Percentiles rank a stretch among this genome's conserved stretches.
Conservation (phyloP, 2,888 invertebrate species). For the Polia nebulosa region DNA sequence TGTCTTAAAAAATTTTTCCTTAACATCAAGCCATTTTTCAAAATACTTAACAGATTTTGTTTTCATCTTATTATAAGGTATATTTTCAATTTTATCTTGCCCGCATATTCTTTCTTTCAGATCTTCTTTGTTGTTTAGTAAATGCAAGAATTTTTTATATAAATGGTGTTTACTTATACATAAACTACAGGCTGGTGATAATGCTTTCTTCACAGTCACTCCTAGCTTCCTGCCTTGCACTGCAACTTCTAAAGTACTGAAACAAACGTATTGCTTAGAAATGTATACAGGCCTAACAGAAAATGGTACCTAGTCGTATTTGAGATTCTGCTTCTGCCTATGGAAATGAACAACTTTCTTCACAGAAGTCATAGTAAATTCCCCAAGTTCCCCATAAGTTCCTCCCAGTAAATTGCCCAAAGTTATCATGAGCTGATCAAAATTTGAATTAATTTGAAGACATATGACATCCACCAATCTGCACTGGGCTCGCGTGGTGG, state of each 20-base stretch:
- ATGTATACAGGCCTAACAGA: no score
- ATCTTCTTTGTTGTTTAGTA: slow-evolving; percentile 77
- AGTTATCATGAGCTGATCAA: no score
- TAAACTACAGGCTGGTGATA: slow-evolving; percentile 83
- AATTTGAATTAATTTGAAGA: no score
- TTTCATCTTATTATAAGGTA: slow-evolving; percentile 85
- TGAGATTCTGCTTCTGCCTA: no score
- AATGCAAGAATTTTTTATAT: slow-evolving; percentile 85
- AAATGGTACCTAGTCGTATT: no score
- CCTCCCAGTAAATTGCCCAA: no score
- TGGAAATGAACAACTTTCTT: no score
- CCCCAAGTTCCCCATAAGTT: no score
- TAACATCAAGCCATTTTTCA: slow-evolving; percentile 84
- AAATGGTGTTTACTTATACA: slow-evolving; percentile 91
- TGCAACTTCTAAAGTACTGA: slow-evolving; percentile 93
- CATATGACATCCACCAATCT: no score
- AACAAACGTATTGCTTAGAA: slow-evolving; percentile 65
- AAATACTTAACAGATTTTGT: slow-evolving; percentile 74
- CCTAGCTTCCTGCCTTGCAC: slow-evolving; percentile 96
- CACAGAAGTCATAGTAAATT: no score
- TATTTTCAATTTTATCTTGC: slow-evolving; percentile 60
- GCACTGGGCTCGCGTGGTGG: no score
- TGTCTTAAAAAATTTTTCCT: slow-evolving; percentile 86
- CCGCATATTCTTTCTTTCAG: slow-evolving; percentile 69
- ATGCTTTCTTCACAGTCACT: slow-evolving; percentile 92